These are phyloP conservation scores for Patella pellucida DNA, from an alignment of 2,888 invertebrate genomes.

Conservation along the genomic window DNA sequence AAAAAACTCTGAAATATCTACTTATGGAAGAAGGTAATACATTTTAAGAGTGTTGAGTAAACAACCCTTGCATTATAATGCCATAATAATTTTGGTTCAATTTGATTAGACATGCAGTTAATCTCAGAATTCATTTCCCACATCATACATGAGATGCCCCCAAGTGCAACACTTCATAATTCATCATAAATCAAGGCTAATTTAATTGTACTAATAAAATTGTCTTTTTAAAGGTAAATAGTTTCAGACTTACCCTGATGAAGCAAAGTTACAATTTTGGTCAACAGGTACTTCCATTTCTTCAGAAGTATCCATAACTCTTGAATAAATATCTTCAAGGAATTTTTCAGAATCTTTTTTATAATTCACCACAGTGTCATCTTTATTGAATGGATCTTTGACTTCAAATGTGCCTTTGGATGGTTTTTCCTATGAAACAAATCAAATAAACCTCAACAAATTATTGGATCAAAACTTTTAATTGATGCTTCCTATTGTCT, in stretches of 20 bases:
- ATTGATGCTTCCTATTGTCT: background rate
- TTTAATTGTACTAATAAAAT: no score
- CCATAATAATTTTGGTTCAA: no score
- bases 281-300: conserved; percentile 21
- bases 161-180: no score
- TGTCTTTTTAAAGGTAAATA: no score
- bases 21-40: no score
- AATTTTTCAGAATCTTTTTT: conserved; percentile 62
- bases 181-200: no score
- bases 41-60: no score
- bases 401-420: conserved; percentile 41
- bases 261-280: background rate
- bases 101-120: no score
- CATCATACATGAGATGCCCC: no score
- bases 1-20: no score
- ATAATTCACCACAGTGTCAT: conserved; percentile 42
- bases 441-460: background rate
- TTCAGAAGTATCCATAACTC: conserved; percentile 29
- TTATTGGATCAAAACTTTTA: background rate
- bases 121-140: no score
- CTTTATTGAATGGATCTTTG: conserved; percentile 31
- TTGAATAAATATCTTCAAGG: conserved; percentile 46
- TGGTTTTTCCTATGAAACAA: conserved; percentile 47
- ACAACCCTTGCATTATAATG: no score
- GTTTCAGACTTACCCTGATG: conserved; percentile 24